Conservation (phyloP, 2,797 vertebrate species). For the Myoxocephalus aenaeus region DNA sequence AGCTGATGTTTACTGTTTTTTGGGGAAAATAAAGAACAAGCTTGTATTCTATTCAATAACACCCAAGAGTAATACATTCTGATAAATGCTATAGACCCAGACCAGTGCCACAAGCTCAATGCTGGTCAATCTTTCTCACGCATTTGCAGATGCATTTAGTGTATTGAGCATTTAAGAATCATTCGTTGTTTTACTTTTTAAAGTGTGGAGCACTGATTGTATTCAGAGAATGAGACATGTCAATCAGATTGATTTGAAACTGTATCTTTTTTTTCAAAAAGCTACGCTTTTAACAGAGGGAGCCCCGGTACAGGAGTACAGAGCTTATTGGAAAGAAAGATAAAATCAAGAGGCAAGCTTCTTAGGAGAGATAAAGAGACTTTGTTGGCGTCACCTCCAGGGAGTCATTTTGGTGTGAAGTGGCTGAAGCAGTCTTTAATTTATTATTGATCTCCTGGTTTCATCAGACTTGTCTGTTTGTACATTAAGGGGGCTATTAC, state of each 20-base stretch:
- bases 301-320: not conserved
- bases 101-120: not conserved
- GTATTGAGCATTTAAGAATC: not conserved
- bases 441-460: slow-evolving; percentile 78
- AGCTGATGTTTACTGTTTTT: slow-evolving; percentile 42
- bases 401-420: slow-evolving; percentile 65
- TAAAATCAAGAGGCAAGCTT: slow-evolving; percentile 38
- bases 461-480: slow-evolving; percentile 56
- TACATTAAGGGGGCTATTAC: slow-evolving; percentile 60
- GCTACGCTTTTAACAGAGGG: not conserved
- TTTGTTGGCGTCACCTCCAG: slow-evolving; percentile 54
- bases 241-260: not conserved
- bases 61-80: not conserved
- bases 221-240: not conserved
- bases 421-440: slow-evolving; percentile 68
- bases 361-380: slow-evolving; percentile 62
- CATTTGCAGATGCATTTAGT: not conserved
- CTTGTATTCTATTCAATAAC: slow-evolving; percentile 24
- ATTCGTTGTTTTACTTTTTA: not conserved
- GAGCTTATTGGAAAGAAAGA: slow-evolving; percentile 25
- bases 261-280: not conserved
- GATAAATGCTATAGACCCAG: slow-evolving; percentile 4
- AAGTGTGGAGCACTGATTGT: not conserved
- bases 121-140: slow-evolving; percentile 3
- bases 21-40: slow-evolving; percentile 23